Percentiles rank a stretch among this genome's conserved stretches.
These are phyloP conservation scores for Mylabris phalerata DNA, from an alignment of 1,140 invertebrate species.

Conservation along the genomic window DNA sequence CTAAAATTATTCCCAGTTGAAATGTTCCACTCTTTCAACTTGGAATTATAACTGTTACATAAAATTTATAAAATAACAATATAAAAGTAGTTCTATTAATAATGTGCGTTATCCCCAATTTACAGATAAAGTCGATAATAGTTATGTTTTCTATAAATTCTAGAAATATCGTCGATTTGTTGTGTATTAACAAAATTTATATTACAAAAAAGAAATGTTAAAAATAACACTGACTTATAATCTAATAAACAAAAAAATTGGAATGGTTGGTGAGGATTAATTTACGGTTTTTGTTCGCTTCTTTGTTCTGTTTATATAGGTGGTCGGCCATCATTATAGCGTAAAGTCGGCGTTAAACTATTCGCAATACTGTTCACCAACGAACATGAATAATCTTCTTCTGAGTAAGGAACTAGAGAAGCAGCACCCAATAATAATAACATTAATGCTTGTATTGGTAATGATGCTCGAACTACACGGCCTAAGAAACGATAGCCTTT, in stretches of 20 bases:
- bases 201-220: neutral
- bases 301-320: slow-evolving; percentile 56
- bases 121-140: neutral
- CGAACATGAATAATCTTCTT: slow-evolving; percentile 79
- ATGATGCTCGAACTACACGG: slow-evolving; percentile 78
- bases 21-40: neutral
- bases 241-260: too few relatives aligned
- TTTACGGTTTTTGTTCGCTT: neutral
- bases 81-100: neutral
- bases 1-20: neutral
- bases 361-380: slow-evolving; percentile 72
- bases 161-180: neutral
- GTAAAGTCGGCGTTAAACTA: slow-evolving; percentile 76
- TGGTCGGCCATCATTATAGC: slow-evolving; percentile 83
- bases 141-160: neutral
- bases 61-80: neutral
- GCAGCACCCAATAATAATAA: slow-evolving; percentile 82
- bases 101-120: neutral
- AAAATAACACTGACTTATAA: too few relatives aligned
- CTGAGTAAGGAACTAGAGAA: slow-evolving; percentile 74
- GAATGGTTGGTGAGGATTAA: neutral
- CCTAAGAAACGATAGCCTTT: slow-evolving; percentile 75
- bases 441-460: slow-evolving; percentile 87
- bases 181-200: slow-evolving; percentile 1
- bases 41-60: neutral